phyloP scores from a whole-genome alignment of 35 echinoderm and acorn worm species.

The Chiridota heheva region DNA sequence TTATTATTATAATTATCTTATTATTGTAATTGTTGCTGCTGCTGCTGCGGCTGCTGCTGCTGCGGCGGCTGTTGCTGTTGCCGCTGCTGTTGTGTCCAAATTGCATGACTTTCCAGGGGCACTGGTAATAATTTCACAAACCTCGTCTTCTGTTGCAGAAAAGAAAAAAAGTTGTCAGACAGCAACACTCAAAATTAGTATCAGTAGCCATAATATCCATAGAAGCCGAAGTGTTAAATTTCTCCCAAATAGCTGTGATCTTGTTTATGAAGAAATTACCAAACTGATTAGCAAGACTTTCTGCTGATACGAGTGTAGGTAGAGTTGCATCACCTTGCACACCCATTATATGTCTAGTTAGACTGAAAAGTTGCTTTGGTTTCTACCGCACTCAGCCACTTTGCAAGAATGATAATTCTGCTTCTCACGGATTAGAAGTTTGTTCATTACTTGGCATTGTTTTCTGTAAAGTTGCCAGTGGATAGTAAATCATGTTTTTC shows the following conservation, averaged over 20 bases:
- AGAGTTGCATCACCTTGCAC: background rate
- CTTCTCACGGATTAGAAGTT: conserved; percentile 12
- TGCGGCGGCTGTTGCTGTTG: no score
- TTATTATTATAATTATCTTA: no score
- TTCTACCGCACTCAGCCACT: conserved; percentile 5
- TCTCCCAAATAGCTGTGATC: background rate
- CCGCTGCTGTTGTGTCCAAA: background rate
- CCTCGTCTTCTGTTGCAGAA: conserved; percentile 1
- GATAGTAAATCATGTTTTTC: background rate
- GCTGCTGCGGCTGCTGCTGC: no score
- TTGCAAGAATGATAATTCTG: conserved; percentile 31
- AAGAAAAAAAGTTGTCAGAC: background rate
- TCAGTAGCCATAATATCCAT: conserved; percentile 15
- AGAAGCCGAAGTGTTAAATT: background rate
- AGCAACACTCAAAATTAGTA: background rate
- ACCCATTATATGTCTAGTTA: conserved; percentile 23
- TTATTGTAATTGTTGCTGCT: no score
- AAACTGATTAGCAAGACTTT: conserved; percentile 6
- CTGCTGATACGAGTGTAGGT: background rate
- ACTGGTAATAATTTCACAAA: conserved; percentile 20
- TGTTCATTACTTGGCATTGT: conserved; percentile 11
- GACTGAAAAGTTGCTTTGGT: background rate
- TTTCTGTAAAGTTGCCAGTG: conserved; percentile 19
- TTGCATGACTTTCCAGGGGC: conserved; percentile 10
- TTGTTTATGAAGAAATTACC: conserved; percentile 37